Conservation (phyloP, 2,888 invertebrate species). For the Phlogophora meticulosa region DNA sequence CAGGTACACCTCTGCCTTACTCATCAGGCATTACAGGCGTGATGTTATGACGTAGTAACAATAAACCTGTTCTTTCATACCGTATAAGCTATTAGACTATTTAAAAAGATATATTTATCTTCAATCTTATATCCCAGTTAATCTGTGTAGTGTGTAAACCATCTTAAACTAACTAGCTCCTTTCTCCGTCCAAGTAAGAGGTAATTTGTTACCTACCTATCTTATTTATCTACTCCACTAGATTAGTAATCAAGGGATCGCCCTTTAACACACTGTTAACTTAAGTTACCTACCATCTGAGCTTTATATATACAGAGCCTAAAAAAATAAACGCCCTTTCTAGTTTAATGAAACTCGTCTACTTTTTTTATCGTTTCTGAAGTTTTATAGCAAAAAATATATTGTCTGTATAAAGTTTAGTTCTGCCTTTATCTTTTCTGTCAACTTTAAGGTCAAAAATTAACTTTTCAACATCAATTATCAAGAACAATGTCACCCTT, state of each 20-base stretch:
- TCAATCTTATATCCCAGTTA: conserved; percentile 11
- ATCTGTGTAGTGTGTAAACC: conserved; percentile 40
- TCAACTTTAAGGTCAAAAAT: not conserved
- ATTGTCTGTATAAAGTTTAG: not conserved
- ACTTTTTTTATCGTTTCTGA: conserved; percentile 5
- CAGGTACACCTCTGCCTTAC: too few relatives aligned
- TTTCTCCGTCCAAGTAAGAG: conserved; percentile 35
- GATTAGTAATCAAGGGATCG: conserved; percentile 51
- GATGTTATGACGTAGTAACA: too few relatives aligned
- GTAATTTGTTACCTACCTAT: conserved; percentile 55
- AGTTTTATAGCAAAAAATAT: conserved; percentile 6
- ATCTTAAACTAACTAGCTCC: conserved; percentile 41
- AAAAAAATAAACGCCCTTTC: conserved; percentile 27
- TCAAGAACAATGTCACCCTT: conserved; percentile 23
- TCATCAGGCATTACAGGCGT: too few relatives aligned
- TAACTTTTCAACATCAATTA: conserved; percentile 12
- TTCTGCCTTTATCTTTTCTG: not conserved
- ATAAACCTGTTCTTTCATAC: too few relatives aligned
- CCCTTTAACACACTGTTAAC: conserved; percentile 32
- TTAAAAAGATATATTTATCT: not conserved
- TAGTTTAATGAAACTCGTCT: conserved; percentile 17
- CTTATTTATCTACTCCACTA: conserved; percentile 55
- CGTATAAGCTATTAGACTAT: too few relatives aligned
- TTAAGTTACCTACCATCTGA: conserved; percentile 13
- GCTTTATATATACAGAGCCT: not conserved